phyloP scores from a whole-genome alignment of 2,888 invertebrate genomes.

The Rapana venosa region DNA sequence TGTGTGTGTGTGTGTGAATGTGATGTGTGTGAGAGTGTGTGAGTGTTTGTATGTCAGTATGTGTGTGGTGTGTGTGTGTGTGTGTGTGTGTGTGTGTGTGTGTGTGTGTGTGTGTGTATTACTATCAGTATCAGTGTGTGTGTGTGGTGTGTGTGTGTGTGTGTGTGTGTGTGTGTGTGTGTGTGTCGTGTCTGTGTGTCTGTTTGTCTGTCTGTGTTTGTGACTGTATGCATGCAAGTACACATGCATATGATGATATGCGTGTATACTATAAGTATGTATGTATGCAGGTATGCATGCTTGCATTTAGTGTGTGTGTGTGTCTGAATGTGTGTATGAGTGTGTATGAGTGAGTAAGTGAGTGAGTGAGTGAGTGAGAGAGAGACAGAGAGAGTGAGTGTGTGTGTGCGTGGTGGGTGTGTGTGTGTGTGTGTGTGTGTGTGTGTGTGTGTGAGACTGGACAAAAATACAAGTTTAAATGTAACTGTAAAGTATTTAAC shows the following conservation, averaged over 20 bases:
- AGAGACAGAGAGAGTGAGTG: background rate
- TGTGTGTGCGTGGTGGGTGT: background rate
- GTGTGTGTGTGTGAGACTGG: background rate
- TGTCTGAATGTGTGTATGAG: background rate
- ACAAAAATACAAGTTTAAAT: too few relatives aligned
- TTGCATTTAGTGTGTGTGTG: background rate
- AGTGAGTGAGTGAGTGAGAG: background rate
- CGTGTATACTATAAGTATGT: background rate
- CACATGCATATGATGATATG: background rate
- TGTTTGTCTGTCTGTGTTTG: background rate
- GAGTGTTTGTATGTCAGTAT: background rate
- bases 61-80: background rate
- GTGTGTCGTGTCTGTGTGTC: background rate
- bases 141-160: background rate
- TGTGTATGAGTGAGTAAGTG: background rate
- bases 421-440: background rate
- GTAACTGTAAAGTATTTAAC: too few relatives aligned
- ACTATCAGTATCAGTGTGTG: background rate
- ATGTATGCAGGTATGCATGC: background rate
- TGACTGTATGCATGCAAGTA: background rate
- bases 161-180: background rate
- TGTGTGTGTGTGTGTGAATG: background rate
- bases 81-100: background rate
- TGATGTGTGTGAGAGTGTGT: background rate
- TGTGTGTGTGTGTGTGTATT: background rate